Conservation (phyloP, 2,888 invertebrate species). For the Ganaspis brasiliensis region DNA sequence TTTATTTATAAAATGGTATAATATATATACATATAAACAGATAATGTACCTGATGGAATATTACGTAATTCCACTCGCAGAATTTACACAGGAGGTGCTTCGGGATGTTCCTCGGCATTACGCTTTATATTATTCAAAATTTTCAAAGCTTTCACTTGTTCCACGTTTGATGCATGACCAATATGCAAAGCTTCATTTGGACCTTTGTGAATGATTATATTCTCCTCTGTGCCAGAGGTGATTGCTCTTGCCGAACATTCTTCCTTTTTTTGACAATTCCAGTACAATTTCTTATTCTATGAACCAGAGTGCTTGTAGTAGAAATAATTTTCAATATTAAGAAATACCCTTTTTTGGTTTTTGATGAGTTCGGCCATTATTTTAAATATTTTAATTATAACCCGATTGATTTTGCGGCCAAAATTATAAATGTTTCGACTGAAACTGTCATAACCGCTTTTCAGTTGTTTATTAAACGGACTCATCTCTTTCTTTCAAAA, state of each 20-base stretch:
- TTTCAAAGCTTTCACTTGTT: slow-evolving; percentile 19
- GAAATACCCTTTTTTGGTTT: background rate
- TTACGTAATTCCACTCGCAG: slow-evolving; percentile 7
- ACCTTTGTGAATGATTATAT: slow-evolving; percentile 30
- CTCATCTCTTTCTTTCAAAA: background rate
- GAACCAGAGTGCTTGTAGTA: slow-evolving; percentile 28
- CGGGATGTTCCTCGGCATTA: slow-evolving; percentile 24
- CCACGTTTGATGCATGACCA: slow-evolving; percentile 12
- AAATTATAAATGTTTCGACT: background rate
- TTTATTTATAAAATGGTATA: background rate
- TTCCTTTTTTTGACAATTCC: slow-evolving; percentile 41
- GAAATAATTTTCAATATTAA: slow-evolving; percentile 12
- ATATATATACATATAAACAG: background rate
- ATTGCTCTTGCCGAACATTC: slow-evolving; percentile 34
- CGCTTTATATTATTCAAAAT: slow-evolving; percentile 28
- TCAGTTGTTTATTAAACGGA: background rate
- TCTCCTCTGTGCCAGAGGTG: slow-evolving; percentile 12
- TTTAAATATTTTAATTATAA: background rate
- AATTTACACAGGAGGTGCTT: slow-evolving; percentile 10
- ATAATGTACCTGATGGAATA: slow-evolving; percentile 22
- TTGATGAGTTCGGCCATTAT: background rate
- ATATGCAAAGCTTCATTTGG: slow-evolving; percentile 2
- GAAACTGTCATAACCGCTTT: background rate
- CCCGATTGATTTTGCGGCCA: background rate
- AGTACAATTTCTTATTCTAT: slow-evolving; percentile 7